A percentile compares a stretch with the other conserved stretches of the same genome.
These are phyloP conservation scores for Cliona cf. orientalis DNA, from an alignment of 37 sponge, comb jelly and placozoan genomes.

Conservation along the genomic window DNA sequence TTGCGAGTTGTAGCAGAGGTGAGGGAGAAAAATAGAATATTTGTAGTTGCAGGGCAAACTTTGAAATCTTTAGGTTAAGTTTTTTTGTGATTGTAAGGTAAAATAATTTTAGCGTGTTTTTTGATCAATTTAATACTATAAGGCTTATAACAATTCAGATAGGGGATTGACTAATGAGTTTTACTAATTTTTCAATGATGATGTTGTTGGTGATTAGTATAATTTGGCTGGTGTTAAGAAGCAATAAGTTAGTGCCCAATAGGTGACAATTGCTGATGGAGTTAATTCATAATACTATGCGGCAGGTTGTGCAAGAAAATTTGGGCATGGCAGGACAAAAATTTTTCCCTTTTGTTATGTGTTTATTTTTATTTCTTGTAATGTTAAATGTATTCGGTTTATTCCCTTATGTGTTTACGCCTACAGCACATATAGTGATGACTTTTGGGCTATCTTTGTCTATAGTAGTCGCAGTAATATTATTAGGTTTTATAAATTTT, in stretches of 20 bases:
- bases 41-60: neutral
- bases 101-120: conserved; percentile 80
- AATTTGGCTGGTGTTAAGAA: conserved; percentile 57
- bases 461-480: conserved; percentile 66
- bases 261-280: conserved; percentile 65
- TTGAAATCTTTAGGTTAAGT: neutral
- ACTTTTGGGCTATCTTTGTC: conserved; percentile 82
- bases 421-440: conserved; percentile 74
- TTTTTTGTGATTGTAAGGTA: conserved; percentile 10
- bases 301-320: conserved; percentile 68
- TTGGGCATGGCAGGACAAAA: conserved; percentile 62
- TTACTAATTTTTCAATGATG: conserved; percentile 81
- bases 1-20: neutral
- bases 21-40: neutral
- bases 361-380: conserved; percentile 71
- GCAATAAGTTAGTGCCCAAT: conserved; percentile 50
- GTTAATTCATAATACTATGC: conserved; percentile 64
- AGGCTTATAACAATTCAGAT: conserved; percentile 58
- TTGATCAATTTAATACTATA: conserved; percentile 89
- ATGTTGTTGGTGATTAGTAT: conserved; percentile 53
- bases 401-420: conserved; percentile 80
- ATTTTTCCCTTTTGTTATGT: conserved; percentile 72
- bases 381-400: conserved; percentile 78
- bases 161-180: conserved; percentile 57
- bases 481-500: conserved; percentile 62